Percentiles rank a stretch among this genome's conserved stretches.
These are phyloP conservation scores for Gallirallus australis DNA, from an alignment of 2,797 vertebrate genomes.

Conservation along the genomic window DNA sequence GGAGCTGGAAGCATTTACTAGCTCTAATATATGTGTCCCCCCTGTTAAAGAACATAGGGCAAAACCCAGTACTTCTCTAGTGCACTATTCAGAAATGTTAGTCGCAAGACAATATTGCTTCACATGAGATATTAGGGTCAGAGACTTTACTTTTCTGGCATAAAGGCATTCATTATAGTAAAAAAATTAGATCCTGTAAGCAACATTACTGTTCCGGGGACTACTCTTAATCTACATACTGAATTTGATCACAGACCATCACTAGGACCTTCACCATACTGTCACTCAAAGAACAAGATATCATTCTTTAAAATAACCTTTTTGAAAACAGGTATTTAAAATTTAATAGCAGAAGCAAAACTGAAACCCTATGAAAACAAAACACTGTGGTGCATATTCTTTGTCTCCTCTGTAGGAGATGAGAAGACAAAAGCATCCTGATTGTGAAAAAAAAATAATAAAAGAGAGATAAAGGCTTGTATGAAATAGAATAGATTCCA, in stretches of 20 bases:
- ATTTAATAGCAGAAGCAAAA: background rate
- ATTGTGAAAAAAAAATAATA: background rate
- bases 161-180: background rate
- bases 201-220: background rate
- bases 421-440: background rate
- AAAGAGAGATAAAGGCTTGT: background rate
- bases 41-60: background rate
- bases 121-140: background rate
- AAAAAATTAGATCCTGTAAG: background rate
- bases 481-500: background rate
- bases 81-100: background rate
- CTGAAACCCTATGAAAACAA: background rate
- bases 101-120: background rate
- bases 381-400: background rate
- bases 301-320: background rate
- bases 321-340: background rate
- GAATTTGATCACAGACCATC: background rate
- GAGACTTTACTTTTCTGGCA: background rate
- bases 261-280: background rate
- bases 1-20: background rate
- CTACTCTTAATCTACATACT: background rate
- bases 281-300: background rate
- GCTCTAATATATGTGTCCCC: accelerated
- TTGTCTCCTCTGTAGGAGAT: background rate
- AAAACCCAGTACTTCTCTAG: background rate